These are phyloP conservation scores for Synergus umbraculus DNA, from an alignment of 2,888 invertebrate species.

Conservation along the genomic window DNA sequence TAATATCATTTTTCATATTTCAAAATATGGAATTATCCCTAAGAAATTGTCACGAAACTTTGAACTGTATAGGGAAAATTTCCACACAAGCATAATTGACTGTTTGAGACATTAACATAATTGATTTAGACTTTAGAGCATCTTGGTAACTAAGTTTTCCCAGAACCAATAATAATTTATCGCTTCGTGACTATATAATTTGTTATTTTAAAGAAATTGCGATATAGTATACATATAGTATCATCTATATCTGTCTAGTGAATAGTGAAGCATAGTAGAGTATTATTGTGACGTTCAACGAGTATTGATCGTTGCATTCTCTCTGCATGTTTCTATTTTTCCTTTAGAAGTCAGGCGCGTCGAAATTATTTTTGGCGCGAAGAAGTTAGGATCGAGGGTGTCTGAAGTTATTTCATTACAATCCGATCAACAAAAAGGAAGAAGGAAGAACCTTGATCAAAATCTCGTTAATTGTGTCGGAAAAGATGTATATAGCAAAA, in stretches of 20 bases:
- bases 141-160: not conserved
- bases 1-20: too few species aligned
- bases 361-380: slow-evolving; percentile 39
- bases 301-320: slow-evolving; percentile 40
- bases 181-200: not conserved
- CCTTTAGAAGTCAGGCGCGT: not conserved
- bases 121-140: not conserved
- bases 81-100: not conserved
- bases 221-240: not conserved
- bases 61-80: too few species aligned
- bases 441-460: slow-evolving; percentile 17
- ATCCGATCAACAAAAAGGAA: not conserved
- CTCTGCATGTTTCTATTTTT: slow-evolving; percentile 32
- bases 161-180: slow-evolving; percentile 22
- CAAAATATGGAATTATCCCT: too few species aligned
- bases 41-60: too few species aligned
- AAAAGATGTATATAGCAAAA: not conserved
- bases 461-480: not conserved
- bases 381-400: not conserved
- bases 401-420: slow-evolving; percentile 8
- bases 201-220: not conserved
- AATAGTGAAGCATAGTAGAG: not conserved
- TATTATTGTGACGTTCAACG: not conserved
- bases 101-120: slow-evolving; percentile 4
- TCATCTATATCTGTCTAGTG: not conserved